Percentiles rank a stretch among this genome's conserved stretches.
Conservation (phyloP, 2,888 invertebrate species). For the Julus scandinavius region DNA sequence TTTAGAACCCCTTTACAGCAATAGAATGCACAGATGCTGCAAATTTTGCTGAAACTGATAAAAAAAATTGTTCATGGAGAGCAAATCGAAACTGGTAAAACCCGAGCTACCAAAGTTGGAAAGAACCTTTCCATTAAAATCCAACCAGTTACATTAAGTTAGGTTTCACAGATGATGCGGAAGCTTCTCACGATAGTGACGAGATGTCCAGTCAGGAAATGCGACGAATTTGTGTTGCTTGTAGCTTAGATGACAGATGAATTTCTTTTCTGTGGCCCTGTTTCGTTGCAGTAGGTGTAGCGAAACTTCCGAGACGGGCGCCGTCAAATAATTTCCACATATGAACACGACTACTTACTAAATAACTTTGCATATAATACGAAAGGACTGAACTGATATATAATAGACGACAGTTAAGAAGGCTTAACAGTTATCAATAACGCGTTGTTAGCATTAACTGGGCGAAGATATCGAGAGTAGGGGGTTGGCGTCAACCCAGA, state of each 20-base stretch:
- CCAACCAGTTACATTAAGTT: background rate
- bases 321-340: background rate
- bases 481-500: constrained; percentile 11
- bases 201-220: background rate
- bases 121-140: background rate
- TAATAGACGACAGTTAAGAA: background rate
- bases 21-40: background rate
- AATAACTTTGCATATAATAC: constrained; percentile 5
- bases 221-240: background rate
- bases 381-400: background rate
- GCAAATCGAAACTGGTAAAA: background rate
- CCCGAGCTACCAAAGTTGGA: background rate
- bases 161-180: background rate
- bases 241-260: background rate
- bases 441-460: constrained; percentile 19
- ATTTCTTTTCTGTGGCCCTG: background rate
- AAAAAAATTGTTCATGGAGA: background rate
- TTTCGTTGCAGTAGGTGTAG: background rate
- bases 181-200: background rate
- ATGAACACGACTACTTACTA: constrained; percentile 35
- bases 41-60: background rate
- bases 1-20: background rate
- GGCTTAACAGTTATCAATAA: constrained; percentile 40
- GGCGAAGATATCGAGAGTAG: background rate
- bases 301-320: background rate